phyloP scores from a whole-genome alignment of 2,888 invertebrate species.

The Diloba caeruleocephala region DNA sequence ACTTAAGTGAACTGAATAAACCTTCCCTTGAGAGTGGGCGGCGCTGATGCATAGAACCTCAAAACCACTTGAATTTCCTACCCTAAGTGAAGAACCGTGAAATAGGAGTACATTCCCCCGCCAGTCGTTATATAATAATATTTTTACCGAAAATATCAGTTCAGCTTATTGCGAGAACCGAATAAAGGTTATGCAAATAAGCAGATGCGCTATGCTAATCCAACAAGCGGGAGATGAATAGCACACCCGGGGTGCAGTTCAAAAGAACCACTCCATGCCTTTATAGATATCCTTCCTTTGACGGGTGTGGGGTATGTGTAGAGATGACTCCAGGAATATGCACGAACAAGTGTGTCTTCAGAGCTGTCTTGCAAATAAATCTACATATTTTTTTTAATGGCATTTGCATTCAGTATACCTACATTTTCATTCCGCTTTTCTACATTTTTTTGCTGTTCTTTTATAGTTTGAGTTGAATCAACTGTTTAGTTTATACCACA shows the following conservation, averaged over 20 bases:
- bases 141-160: constrained; percentile 52
- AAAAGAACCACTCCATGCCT: constrained; percentile 48
- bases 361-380: constrained; percentile 3
- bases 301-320: constrained; percentile 5
- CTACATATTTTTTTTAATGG: too few relatives aligned
- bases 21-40: constrained; percentile 20
- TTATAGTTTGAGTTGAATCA: too few relatives aligned
- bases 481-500: too few relatives aligned
- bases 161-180: constrained; percentile 25
- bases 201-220: constrained; percentile 60
- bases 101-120: constrained; percentile 36
- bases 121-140: constrained; percentile 42
- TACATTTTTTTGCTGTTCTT: too few relatives aligned
- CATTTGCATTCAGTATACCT: too few relatives aligned
- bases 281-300: constrained; percentile 39
- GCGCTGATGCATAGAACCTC: constrained; percentile 17
- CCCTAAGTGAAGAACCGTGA: constrained; percentile 40
- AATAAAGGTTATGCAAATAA: constrained; percentile 57
- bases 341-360: constrained; percentile 22
- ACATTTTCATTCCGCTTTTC: too few relatives aligned
- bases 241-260: constrained; percentile 49
- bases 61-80: constrained; percentile 8
- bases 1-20: constrained; percentile 22
- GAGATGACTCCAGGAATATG: constrained; percentile 30
- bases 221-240: constrained; percentile 53